Evolutionary conservation across 2,113 vertebrate species (phyloP), one percentile per base, ranked within the genome.

Genomic region (Cephalopterus ornatus): DNA sequence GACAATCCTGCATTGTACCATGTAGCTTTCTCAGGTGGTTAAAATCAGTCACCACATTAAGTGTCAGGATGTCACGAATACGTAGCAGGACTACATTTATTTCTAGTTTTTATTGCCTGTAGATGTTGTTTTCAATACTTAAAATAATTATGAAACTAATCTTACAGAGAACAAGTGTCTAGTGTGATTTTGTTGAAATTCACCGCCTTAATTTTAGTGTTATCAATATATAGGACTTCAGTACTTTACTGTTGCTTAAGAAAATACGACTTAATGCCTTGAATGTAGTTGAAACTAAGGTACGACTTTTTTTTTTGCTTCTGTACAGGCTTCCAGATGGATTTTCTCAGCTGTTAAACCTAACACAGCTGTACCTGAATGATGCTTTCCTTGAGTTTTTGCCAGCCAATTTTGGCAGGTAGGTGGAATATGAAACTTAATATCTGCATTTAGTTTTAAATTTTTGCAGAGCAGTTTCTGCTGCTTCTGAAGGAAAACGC

Each of bases 311-410:
- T 88, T 39, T 87, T 90, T 72, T 78, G n/a, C 56, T 94, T 73
- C 73, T 91, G 8, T 88, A 11, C 84, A 99, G 99, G 97, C 99
- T 99, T 97, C 99, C 99, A 67, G 99, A 99, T 97, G 99, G 99
- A 95, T 99, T 99, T 98, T 99, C 99, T 37, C 99, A 99, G 93
- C 98, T 99, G 58, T 98, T 99, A 97, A 99, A 98, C 96, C 97
- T 99, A 98, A 99, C 99, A 3, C 99, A 99, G 97, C 98, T 99
- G 92, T 99, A 99, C 97, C 98, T 99, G 98, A 99, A 99, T 73
- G 99, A 99, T 97, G 99, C 99, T 97, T 99, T 99, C 97, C 98
- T 99, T 93, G 99, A 99, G 97, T 99, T 99, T 92, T 97, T 99
- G 88, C 99, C 99, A 86, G 99, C 99, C 92, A 99, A 99, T 96